A percentile compares a stretch with the other conserved stretches of the same genome.
Evolutionary conservation across 2,113 vertebrate genomes (phyloP).

Genomic region (Pogonocichla stellata): DNA sequence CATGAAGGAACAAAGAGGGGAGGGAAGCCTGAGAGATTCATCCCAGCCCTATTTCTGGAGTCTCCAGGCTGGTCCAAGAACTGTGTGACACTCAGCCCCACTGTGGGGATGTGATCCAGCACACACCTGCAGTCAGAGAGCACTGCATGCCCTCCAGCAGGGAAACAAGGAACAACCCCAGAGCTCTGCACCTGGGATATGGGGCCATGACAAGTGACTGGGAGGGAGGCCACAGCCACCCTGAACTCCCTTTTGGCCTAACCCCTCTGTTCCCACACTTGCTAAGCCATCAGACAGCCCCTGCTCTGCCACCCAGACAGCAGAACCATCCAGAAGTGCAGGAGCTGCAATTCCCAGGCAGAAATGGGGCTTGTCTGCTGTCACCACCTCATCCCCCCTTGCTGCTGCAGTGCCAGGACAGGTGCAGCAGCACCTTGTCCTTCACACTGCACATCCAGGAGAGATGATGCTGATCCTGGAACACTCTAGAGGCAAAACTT

Average conservation of each 20-base stretch:
- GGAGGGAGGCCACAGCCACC: background rate
- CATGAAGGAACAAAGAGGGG: background rate
- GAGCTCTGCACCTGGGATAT: background rate
- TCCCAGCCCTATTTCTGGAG: accelerated
- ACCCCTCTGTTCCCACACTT: background rate
- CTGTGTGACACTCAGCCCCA: accelerated
- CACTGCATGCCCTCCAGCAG: accelerated
- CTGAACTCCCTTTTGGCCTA: background rate
- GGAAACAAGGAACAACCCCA: background rate
- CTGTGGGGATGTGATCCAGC: background rate
- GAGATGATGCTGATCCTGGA: background rate
- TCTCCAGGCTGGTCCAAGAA: background rate
- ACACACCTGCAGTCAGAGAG: background rate
- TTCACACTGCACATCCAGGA: background rate
- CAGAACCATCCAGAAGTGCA: accelerated
- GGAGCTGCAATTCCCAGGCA: background rate
- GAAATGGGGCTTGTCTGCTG: background rate
- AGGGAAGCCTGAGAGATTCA: background rate
- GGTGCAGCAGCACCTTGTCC: background rate
- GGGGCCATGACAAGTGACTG: background rate
- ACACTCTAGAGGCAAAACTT: background rate
- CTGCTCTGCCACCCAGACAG: background rate
- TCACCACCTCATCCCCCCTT: background rate
- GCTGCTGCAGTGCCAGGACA: accelerated
- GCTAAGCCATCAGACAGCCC: background rate